Base-by-base conservation (phyloP, 1,140 invertebrate species). In the Drosophila trapezifrons region DNA sequence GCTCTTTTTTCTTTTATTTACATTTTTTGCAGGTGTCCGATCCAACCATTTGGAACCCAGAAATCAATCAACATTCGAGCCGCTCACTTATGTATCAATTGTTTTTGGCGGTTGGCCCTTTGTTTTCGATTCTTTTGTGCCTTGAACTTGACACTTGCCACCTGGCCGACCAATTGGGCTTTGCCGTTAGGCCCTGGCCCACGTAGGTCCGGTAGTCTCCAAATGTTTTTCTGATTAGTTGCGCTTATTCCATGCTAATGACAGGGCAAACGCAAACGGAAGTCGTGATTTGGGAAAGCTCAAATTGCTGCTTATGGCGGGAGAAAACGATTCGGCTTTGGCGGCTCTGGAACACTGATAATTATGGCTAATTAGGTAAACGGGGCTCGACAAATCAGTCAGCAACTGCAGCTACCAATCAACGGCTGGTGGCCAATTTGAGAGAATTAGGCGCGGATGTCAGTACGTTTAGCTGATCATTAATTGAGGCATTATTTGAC, bases 131-230 rank as follows among this genome's bases (percentile, higher is more conserved):
- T 37, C 71, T 65, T 81, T 76, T 79, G 57, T 69, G 43, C 63
- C 66, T 56, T 79, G 79, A 86, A 87, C 83, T 87, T 83, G 80
- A 83, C 80, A 83, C 80, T 83, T 54, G 80, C 56, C 71, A 59
- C 22, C 45, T 73, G 71, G 69, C 55, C 37, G 40, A 35, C 54
- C 20, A 43, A 52, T n/a, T 25, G 64, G 64, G 25, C 64, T 13
- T 12, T 18, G 32, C 54, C 46, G 47, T 45, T 69, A 46, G 35
- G 18, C 25, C 38, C 20, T 58, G 56, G 32, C 60, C 57, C 75
- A 64, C 66, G 66, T 64, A 43, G 45, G 71, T 42, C 35, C 51
- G 45, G 29, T 47, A 46, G 47, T 75, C 55, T 40, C 42, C 13
- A 70, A 80, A 65, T 52, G 49, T 37, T 52, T 55, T 72, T 80